phyloP scores from a whole-genome alignment of 2,797 vertebrate genomes.

The Xiphophorus birchmanni region DNA sequence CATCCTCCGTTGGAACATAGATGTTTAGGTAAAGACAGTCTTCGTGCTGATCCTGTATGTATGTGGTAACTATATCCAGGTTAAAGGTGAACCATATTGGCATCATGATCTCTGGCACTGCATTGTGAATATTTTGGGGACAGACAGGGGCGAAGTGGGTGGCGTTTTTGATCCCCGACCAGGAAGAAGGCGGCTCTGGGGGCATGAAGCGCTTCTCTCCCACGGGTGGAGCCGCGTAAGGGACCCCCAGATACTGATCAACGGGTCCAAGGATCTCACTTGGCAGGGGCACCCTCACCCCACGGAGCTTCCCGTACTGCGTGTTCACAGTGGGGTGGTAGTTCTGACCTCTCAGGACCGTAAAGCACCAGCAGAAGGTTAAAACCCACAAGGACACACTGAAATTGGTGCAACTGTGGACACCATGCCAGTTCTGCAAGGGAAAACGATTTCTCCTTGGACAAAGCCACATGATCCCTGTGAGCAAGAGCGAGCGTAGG shows the following conservation, averaged over 20 bases:
- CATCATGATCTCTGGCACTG: constrained; percentile 99
- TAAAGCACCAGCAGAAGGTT: constrained; percentile 85
- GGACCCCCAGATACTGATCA: constrained; percentile 97
- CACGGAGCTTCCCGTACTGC: constrained; percentile 96
- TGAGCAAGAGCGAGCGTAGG: constrained; percentile 67
- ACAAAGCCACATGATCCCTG: constrained; percentile 84
- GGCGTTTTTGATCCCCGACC: constrained; percentile 98
- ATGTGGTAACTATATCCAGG: constrained; percentile 98
- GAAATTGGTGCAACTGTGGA: constrained; percentile 54
- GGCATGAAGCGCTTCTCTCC: constrained; percentile 98
- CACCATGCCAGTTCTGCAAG: constrained; percentile 64
- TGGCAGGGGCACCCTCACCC: constrained; percentile 91
- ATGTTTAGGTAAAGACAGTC: constrained; percentile 99
- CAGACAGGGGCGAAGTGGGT: constrained; percentile 98
- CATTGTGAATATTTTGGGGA: constrained; percentile 99
- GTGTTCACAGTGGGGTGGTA: constrained; percentile 97
- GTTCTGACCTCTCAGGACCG: constrained; percentile 83
- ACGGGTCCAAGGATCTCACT: constrained; percentile 98
- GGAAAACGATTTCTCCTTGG: constrained; percentile 74
- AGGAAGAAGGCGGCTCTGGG: constrained; percentile 94
- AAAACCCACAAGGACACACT: constrained; percentile 87
- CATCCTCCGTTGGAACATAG: constrained; percentile 99
- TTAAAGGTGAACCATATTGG: constrained; percentile 99
- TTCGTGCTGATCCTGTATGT: constrained; percentile 99
- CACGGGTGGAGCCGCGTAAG: constrained; percentile 90